phyloP scores from a whole-genome alignment of 2,113 vertebrate genomes.

The Bombycilla garrulus region DNA sequence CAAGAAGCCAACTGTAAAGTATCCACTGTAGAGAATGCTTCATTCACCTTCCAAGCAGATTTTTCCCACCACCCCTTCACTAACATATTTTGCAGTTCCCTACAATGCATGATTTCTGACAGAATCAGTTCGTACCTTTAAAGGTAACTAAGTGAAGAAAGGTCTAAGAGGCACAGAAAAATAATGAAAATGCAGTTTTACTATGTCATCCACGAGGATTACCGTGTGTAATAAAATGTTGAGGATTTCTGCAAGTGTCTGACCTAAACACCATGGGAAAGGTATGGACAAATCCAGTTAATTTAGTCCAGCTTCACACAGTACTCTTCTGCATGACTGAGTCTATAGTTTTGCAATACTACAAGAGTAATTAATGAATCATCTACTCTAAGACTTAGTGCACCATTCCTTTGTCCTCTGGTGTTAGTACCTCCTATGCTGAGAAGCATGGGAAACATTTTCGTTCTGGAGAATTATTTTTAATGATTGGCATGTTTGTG shows the following conservation, averaged over 20 bases:
- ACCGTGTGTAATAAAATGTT: background rate
- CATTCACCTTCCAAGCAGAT: background rate
- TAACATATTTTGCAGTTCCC: background rate
- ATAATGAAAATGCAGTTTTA: background rate
- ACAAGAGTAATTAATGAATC: background rate
- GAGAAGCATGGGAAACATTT: background rate
- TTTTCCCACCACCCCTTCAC: background rate
- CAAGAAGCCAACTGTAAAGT: background rate
- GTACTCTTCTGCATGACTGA: background rate
- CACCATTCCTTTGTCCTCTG: background rate
- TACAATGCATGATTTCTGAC: background rate
- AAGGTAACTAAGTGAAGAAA: background rate
- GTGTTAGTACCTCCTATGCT: background rate
- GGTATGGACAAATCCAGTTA: background rate
- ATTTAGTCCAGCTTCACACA: background rate
- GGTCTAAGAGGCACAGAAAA: background rate
- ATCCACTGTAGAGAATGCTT: background rate
- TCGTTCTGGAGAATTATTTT: background rate
- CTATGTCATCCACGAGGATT: background rate
- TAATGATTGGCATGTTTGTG: background rate
- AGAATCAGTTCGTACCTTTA: background rate
- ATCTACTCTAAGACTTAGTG: background rate
- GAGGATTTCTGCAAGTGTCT: background rate
- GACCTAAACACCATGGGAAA: background rate
- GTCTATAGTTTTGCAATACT: background rate